Evolutionary conservation across 2,797 vertebrate genomes (phyloP), one percentile per base, ranked within the genome.

Genomic region (Aviceda cuculoides): DNA sequence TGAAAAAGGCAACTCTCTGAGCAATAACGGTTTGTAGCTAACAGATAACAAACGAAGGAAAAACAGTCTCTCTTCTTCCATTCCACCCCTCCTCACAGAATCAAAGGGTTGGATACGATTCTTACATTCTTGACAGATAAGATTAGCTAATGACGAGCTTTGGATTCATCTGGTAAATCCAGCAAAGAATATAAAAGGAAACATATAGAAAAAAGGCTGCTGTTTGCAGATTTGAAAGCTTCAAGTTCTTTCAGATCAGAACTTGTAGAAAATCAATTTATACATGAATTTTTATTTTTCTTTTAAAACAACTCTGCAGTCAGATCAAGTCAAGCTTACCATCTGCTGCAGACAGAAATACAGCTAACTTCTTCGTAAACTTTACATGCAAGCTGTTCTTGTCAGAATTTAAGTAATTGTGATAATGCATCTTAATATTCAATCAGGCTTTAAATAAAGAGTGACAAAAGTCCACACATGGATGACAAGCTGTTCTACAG

Each of bases 401-500:
- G 97, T 98, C 98, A 98, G 96, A 96, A 97, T 90, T 97, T 75
- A 96, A 98, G 97, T 96, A 95, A 97, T 98, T 97, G 96, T 96
- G 95, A 97, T 98, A 97, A 98, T 98, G 92, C 96, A 97, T 97
- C 98, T 98, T 98, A 98, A 98, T 98, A 98, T 98, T 98, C 90
- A 90, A 95, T 97, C 97, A 98, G 97, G 95, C 95, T 97, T 98
- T 98, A 98, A 98, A 98, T 98, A 98, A 98, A 98, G 98, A 98
- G 96, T 98, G 98, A 98, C 97, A 98, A 98, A 98, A 98, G 98
- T 98, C 98, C 98, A 97, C 98, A 98, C 98, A 98, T 98, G 98
- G 98, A 95, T 98, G 96, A 97, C 98, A 98, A 97, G 98, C 98
- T 98, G 98, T 97, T 98, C 97, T 91, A 98, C 95, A 97, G 98